Conservation (phyloP, 1,140 invertebrate genomes). For the Patella vulgata region DNA sequence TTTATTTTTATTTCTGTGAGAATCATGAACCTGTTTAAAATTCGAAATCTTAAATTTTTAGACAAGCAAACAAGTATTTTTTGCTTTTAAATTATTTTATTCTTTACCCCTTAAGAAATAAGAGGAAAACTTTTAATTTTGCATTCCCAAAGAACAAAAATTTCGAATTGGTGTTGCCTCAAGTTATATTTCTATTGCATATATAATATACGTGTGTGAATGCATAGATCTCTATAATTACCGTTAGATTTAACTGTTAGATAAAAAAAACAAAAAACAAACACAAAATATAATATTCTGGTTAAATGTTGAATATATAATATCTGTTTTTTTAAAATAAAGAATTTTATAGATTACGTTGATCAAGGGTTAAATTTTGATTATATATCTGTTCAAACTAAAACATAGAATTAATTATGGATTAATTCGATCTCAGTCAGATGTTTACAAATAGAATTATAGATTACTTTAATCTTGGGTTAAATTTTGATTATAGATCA, state of each 20-base stretch:
- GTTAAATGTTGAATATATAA: not conserved
- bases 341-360: not conserved
- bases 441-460: no score
- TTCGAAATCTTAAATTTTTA: no score
- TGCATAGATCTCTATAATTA: constrained; percentile 17
- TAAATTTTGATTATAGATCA: no score
- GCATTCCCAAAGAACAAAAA: constrained; percentile 1
- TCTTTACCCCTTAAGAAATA: no score
- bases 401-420: no score
- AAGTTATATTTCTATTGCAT: constrained; percentile 1
- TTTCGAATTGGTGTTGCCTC: not conserved
- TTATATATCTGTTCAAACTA: not conserved
- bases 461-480: no score
- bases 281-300: not conserved
- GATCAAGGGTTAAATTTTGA: not conserved
- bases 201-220: not conserved
- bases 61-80: no score
- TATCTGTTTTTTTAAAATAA: not conserved
- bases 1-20: no score
- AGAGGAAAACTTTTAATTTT: no score
- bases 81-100: no score
- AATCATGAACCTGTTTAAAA: no score
- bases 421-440: no score
- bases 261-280: constrained; percentile 8
- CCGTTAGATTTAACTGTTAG: constrained; percentile 19